A percentile compares a stretch with the other conserved stretches of the same genome.
Conservation (phyloP, 2,113 vertebrate genomes). For the Cygnus buccinator region DNA sequence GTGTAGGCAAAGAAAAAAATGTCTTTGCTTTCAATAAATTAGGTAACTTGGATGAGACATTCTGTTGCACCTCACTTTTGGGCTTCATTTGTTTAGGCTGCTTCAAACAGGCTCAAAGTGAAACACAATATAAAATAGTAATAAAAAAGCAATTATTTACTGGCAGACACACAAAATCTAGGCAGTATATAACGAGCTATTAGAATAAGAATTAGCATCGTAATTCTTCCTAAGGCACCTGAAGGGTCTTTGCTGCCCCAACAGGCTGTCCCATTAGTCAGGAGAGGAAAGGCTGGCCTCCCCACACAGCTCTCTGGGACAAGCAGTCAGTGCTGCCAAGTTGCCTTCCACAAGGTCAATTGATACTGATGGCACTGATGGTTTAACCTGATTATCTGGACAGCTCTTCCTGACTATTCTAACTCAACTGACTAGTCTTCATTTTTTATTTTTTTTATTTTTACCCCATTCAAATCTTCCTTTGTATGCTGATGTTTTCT, state of each 20-base stretch:
- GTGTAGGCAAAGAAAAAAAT: neutral
- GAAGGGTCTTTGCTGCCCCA: neutral
- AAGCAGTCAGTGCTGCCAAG: neutral
- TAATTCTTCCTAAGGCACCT: neutral
- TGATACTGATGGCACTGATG: accelerated
- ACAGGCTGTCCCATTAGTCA: neutral
- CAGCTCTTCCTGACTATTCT: neutral
- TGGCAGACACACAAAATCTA: neutral
- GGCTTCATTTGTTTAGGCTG: neutral
- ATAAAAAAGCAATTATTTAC: neutral
- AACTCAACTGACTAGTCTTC: neutral
- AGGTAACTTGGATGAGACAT: neutral
- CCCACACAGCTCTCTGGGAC: accelerated
- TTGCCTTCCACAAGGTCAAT: neutral
- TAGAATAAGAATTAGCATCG: neutral
- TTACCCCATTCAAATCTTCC: neutral
- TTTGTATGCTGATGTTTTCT: neutral
- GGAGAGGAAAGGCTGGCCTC: neutral
- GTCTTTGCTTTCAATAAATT: slow-evolving; percentile 18
- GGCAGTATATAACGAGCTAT: neutral
- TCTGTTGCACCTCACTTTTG: neutral
- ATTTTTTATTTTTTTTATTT: neutral
- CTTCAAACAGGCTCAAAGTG: neutral
- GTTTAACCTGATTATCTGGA: neutral
- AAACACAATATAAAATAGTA: neutral